Percentiles rank a stretch among this genome's conserved stretches.
Evolutionary conservation across 1,140 invertebrate genomes (phyloP).

Genomic region (Aphidius gifuensis): DNA sequence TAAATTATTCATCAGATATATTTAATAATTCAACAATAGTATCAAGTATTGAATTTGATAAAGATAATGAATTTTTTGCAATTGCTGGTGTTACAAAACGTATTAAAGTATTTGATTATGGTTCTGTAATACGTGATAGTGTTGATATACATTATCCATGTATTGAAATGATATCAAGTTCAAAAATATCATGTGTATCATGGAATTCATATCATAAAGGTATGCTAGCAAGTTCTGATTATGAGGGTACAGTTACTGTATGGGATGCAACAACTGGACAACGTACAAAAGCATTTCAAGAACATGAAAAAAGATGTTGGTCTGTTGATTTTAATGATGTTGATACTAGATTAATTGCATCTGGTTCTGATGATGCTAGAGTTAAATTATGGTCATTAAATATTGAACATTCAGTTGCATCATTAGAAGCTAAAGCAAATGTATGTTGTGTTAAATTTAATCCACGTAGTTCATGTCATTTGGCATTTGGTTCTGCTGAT

Average conservation of each 20-base stretch:
- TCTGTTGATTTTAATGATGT: constrained; percentile 94
- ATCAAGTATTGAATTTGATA: constrained; percentile 96
- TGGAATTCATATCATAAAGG: constrained; percentile 94
- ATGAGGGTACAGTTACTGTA: constrained; percentile 89
- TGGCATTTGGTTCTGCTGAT: constrained; percentile 94
- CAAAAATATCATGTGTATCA: constrained; percentile 92
- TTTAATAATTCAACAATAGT: constrained; percentile 90
- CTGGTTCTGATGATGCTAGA: constrained; percentile 90
- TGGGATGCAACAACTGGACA: constrained; percentile 89
- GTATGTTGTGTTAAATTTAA: constrained; percentile 97
- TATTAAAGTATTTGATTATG: constrained; percentile 93
- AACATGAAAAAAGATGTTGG: constrained; percentile 96
- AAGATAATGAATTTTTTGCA: constrained; percentile 94
- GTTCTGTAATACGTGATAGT: constrained; percentile 76
- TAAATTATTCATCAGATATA: constrained; percentile 88
- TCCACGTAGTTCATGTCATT: constrained; percentile 78
- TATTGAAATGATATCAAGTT: constrained; percentile 88
- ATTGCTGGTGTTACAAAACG: constrained; percentile 94
- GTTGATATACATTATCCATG: constrained; percentile 91
- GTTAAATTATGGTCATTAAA: constrained; percentile 94
- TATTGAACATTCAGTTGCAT: constrained; percentile 81
- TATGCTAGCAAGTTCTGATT: constrained; percentile 89
- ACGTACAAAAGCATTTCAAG: constrained; percentile 72
- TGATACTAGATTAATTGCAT: constrained; percentile 87
- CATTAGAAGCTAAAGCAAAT: constrained; percentile 87